These are phyloP conservation scores for Anarhynchus alexandrinus DNA, from an alignment of 2,113 vertebrate species.

Conservation along the genomic window DNA sequence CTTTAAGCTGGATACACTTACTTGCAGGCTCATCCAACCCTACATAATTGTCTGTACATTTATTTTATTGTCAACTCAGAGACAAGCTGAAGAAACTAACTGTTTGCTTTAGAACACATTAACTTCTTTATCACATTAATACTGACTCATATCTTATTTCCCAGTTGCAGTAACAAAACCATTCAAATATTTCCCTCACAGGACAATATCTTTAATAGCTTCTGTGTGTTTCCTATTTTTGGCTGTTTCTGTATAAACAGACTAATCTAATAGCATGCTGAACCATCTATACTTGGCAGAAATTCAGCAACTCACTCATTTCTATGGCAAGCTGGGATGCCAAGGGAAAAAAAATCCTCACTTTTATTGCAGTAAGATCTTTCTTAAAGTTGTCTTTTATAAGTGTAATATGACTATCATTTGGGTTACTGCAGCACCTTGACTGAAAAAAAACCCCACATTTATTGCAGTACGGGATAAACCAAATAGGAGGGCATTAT, in stretches of 20 bases:
- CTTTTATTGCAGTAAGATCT: slow-evolving; percentile 71
- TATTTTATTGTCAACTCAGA: slow-evolving; percentile 71
- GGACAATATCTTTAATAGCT: slow-evolving; percentile 81
- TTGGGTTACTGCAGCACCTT: slow-evolving; percentile 61
- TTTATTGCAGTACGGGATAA: slow-evolving; percentile 53
- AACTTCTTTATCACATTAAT: slow-evolving; percentile 77
- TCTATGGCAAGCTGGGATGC: slow-evolving; percentile 71
- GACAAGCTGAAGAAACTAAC: slow-evolving; percentile 65
- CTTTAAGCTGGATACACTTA: slow-evolving; percentile 22
- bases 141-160: slow-evolving; percentile 76
- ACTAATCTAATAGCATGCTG: slow-evolving; percentile 81
- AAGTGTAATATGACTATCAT: slow-evolving; percentile 70
- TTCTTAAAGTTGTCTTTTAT: slow-evolving; percentile 74
- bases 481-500: slow-evolving; percentile 23
- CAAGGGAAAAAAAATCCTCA: slow-evolving; percentile 54
- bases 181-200: slow-evolving; percentile 74
- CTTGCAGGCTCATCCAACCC: slow-evolving; percentile 60
- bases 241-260: slow-evolving; percentile 84
- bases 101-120: slow-evolving; percentile 69
- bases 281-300: slow-evolving; percentile 82
- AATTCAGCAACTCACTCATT: slow-evolving; percentile 83
- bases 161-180: slow-evolving; percentile 74
- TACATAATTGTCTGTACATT: slow-evolving; percentile 66
- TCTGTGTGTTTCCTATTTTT: slow-evolving; percentile 80
- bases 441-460: background rate